Evolutionary conservation across 2,113 vertebrate species (phyloP), one percentile per base, ranked within the genome.

Genomic region (Thamnaconus septentrionalis): DNA sequence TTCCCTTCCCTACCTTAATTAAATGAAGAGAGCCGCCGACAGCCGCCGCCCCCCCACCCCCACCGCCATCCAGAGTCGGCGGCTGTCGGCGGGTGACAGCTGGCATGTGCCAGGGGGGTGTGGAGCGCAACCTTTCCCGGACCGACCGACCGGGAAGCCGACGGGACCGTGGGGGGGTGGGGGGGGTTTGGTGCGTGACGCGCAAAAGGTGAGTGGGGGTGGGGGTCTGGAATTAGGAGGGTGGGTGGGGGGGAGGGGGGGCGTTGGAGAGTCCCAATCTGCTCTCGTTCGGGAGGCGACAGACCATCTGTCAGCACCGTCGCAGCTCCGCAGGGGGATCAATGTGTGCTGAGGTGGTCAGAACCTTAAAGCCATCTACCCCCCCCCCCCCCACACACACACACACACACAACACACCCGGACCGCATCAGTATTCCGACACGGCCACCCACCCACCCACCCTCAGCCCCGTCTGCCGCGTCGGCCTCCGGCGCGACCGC

Each of bases 321-420:
- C 18, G 71, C 80, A 87, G 81, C 79, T 84, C 89, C 80, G 89
- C 85, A 84, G 82, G 78, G 67, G 81, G 80, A 93, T 92, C 91
- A 87, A 91, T 90, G 85, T 71, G 76, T 92, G 90, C 90, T 91
- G 89, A 91, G 90, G 86, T 87, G 87, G 88, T 75, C 90, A 87
- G 91, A 91, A 78, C 73, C 18, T 31, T 51, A 67, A 75, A 87
- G 81, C 81, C 80, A 90, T 91, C 88, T 91, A 86, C 90, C 89
- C 90, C 79, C 78, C 69, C 77, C 3, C 31, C 53, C 64, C 63
- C 73, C 81, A 67, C 73, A 31, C 18, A 41, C 68, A 56, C 61
- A 67, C 73, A n/a, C 4, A 41, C 66, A 54, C 59, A 10, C 31
- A 1, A 58, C 76, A 68, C 59, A 53, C 73, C 73, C 62, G 18